These are phyloP conservation scores for Oscheius sp. DNA, from an alignment of 2,888 invertebrate species.

Conservation along the genomic window DNA sequence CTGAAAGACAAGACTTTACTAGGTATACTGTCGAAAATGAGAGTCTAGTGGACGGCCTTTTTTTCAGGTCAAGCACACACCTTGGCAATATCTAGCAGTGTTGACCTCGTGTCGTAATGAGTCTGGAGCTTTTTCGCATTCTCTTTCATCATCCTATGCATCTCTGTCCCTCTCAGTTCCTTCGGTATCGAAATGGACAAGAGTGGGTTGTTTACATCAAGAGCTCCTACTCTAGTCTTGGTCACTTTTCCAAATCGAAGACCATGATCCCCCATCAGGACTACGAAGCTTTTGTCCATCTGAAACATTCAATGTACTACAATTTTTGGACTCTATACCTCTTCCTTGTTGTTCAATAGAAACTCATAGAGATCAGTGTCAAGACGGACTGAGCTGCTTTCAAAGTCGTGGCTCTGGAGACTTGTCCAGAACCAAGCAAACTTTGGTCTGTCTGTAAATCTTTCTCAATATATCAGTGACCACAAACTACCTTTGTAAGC, in stretches of 20 bases:
- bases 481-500: constrained; percentile 44
- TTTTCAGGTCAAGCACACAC: not conserved
- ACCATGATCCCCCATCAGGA: constrained; percentile 63
- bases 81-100: constrained; percentile 20
- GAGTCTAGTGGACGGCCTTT: too few species aligned
- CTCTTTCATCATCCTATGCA: constrained; percentile 1
- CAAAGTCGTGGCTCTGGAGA: constrained; percentile 53
- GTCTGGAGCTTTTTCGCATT: constrained; percentile 20
- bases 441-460: constrained; percentile 46
- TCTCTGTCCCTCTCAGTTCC: constrained; percentile 17
- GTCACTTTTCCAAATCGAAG: constrained; percentile 50
- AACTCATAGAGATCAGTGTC: constrained; percentile 57
- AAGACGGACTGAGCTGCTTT: constrained; percentile 51
- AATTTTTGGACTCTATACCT: constrained; percentile 3
- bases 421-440: constrained; percentile 60
- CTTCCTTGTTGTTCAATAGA: constrained; percentile 45
- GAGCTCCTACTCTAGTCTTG: constrained; percentile 10
- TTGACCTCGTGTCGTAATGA: constrained; percentile 17
- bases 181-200: constrained; percentile 10
- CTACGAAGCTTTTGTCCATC: constrained; percentile 57
- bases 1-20: constrained; percentile 31
- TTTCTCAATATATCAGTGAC: not conserved
- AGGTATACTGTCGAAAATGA: too few species aligned
- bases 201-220: constrained; percentile 18
- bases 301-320: constrained; percentile 33